Base-by-base conservation (phyloP, 2,113 vertebrate species). In the Corythornis madagascariensis region DNA sequence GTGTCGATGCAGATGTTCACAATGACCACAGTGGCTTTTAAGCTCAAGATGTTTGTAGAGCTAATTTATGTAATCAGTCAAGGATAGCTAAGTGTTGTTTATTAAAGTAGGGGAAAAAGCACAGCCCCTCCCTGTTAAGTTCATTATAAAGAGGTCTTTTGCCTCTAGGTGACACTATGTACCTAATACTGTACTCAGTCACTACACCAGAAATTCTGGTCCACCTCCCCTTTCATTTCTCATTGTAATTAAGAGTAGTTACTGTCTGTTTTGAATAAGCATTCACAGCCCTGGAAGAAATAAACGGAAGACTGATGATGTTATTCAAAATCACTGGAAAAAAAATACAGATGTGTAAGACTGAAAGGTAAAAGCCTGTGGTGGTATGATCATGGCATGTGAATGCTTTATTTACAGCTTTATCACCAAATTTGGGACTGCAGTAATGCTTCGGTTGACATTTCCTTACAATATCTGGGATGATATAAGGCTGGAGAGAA, bases 81-180 rank as follows among this genome's bases (percentile, higher is more conserved):
- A 74, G 26, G 14, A 77, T 19, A 47, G 2, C 2, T 16, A 94
- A 80, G 3, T 42, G n/a, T 65, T 61, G 8, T 11, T 64, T 69
- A 71, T 38, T 86, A 53, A 61, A 83, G 15, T 12, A 16, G 40
- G 43, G 13, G 3, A 1, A 25, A 35, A 73, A 45, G 25, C 18
- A 31, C 43, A 81, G 25, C 8, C 10, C 9, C 24, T 71, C 2
- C 1, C 2, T 13, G 5, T 48, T 72, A 88, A 83, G 52, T 29
- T 40, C 70, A 21, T 38, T 57, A 67, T 40, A n/a, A 84, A 69
- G 70, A 70, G 21, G 3, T 22, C 33, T 72, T 74, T 70, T 16
- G 88, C 95, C 92, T 97, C 91, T 96, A 95, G 93, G 33, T 93
- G 94, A 96, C 91, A 78, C 81, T 95, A 35, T 93, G 43, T 83